Conservation (phyloP, 92 coral and sea anemone genomes). For the Epizoanthus scotinus region DNA sequence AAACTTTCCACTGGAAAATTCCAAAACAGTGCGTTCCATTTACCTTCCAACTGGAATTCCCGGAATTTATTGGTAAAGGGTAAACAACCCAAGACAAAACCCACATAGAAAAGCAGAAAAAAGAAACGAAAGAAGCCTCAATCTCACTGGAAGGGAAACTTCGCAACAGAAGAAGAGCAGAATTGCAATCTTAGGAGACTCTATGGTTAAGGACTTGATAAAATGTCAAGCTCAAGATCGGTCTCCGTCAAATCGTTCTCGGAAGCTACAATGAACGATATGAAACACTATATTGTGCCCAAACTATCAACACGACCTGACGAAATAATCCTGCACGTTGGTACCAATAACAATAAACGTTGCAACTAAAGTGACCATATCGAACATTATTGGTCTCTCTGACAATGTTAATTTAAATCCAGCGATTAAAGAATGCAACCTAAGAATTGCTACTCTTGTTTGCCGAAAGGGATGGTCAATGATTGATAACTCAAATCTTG, state of each 20-base stretch:
- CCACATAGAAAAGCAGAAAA: neutral
- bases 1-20: no score
- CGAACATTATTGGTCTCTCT: constrained; percentile 8
- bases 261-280: constrained; percentile 15
- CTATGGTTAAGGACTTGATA: constrained; percentile 21
- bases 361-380: constrained; percentile 8
- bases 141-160: neutral
- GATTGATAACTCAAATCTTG: constrained; percentile 1
- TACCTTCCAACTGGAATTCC: no score
- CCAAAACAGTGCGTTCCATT: no score
- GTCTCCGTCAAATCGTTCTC: constrained; percentile 22
- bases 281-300: constrained; percentile 32
- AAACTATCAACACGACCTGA: constrained; percentile 12
- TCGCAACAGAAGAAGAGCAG: constrained; percentile 16
- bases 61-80: no score
- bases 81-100: neutral
- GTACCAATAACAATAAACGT: constrained; percentile 14
- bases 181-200: constrained; percentile 2
- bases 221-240: constrained; percentile 12
- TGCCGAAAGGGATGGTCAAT: constrained; percentile 18
- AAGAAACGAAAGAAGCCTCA: no score
- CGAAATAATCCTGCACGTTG: constrained; percentile 10
- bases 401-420: constrained; percentile 13
- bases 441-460: constrained; percentile 1
- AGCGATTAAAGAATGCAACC: constrained; percentile 4